These are phyloP conservation scores for Apis cerana DNA, from an alignment of 1,140 invertebrate species.

Conservation along the genomic window DNA sequence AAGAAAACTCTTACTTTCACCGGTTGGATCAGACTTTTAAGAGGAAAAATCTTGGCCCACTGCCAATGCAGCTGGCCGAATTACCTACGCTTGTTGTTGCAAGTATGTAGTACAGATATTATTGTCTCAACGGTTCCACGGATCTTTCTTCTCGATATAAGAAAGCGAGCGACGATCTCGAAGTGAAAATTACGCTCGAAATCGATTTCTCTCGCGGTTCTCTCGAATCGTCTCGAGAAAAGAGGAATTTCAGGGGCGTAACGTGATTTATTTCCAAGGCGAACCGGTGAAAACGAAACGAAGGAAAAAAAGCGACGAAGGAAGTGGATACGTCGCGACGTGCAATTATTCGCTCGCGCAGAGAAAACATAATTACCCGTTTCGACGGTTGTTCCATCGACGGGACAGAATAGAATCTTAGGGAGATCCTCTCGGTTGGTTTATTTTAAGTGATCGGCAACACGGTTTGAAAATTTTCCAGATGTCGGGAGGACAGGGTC, in stretches of 20 bases:
- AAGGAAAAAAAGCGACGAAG: constrained; percentile 6
- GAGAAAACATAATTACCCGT: constrained; percentile 33
- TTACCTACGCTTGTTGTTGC: not conserved
- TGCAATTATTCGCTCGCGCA: constrained; percentile 41
- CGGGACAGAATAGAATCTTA: not conserved
- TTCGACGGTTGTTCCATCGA: too few relatives aligned
- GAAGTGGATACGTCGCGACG: not conserved
- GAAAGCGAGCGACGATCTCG: not conserved
- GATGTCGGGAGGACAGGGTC: not conserved
- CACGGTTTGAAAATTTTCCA: constrained; percentile 34
- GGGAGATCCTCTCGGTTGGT: not conserved
- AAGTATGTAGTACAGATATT: constrained; percentile 36
- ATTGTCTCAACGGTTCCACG: not conserved
- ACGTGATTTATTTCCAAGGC: constrained; percentile 36
- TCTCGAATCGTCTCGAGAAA: not conserved
- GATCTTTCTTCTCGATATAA: constrained; percentile 8
- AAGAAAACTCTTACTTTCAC: constrained; percentile 47
- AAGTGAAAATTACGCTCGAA: not conserved
- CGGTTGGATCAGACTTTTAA: constrained; percentile 40
- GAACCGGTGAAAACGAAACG: not conserved
- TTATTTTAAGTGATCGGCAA: constrained; percentile 41
- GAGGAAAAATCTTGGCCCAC: constrained; percentile 30
- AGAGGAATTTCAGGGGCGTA: not conserved
- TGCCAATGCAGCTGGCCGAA: constrained; percentile 32
- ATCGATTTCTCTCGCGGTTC: not conserved